A percentile compares a stretch with the other conserved stretches of the same genome.
These are phyloP conservation scores for Nicator chloris DNA, from an alignment of 2,113 vertebrate species.

Conservation along the genomic window DNA sequence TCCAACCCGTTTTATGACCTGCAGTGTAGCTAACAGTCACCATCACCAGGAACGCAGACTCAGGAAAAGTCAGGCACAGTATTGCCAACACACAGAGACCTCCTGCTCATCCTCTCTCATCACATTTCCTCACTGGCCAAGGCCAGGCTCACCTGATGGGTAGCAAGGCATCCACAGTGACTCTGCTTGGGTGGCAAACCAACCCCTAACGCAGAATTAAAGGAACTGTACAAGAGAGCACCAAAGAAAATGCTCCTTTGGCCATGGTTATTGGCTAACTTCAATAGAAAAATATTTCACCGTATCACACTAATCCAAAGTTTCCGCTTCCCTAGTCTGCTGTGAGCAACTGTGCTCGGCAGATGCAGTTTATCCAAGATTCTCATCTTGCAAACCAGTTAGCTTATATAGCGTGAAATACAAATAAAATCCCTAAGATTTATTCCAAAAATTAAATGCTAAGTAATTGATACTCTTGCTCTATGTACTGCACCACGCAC, in stretches of 20 bases:
- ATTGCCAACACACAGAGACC: not conserved
- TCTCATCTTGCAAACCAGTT: not conserved
- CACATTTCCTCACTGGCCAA: not conserved
- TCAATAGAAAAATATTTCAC: not conserved
- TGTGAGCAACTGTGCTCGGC: not conserved
- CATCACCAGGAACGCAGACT: not conserved
- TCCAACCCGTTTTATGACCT: not conserved
- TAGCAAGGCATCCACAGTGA: not conserved
- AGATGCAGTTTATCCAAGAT: not conserved
- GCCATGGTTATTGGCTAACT: not conserved
- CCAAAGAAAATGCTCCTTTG: not conserved
- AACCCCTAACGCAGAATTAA: not conserved
- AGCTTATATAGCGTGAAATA: not conserved
- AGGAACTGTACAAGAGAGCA: not conserved
- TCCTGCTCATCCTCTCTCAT: not conserved
- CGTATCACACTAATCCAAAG: not conserved
- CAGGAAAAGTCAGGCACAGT: not conserved
- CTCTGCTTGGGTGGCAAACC: not conserved
- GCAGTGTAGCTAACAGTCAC: not conserved
- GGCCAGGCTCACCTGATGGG: not conserved
- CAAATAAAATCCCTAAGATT: not conserved
- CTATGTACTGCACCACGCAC: rapidly evolving
- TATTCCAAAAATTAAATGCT: not conserved
- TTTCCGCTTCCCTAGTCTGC: not conserved
- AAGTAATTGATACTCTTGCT: not conserved